Percentiles rank a stretch among this genome's conserved stretches.
Evolutionary conservation across 1,140 invertebrate genomes (phyloP).

Genomic region (Drosophila kepulauana): DNA sequence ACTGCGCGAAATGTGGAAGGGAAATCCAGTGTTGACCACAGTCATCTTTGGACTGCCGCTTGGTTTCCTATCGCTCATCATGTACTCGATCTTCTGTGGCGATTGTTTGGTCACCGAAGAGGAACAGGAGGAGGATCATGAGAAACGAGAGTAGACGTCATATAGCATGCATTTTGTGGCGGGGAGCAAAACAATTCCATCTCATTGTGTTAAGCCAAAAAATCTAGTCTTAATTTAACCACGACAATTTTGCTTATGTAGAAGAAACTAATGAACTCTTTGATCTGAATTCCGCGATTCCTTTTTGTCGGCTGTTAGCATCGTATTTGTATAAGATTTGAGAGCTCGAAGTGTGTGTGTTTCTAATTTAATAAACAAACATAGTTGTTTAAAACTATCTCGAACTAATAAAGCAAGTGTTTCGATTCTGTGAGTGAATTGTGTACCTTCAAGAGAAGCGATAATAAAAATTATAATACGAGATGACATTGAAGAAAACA

Average conservation of each 20-base stretch:
- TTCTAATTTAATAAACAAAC: slow-evolving; percentile 78
- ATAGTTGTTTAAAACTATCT: slow-evolving; percentile 60
- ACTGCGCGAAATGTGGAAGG: slow-evolving; percentile 93
- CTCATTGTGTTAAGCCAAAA: slow-evolving; percentile 44
- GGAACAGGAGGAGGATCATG: slow-evolving; percentile 88
- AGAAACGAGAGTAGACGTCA: slow-evolving; percentile 85
- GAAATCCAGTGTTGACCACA: slow-evolving; percentile 95
- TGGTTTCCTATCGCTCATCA: slow-evolving; percentile 96
- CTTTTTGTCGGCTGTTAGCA: slow-evolving; percentile 6
- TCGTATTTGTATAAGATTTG: slow-evolving; percentile 1
- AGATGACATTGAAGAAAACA: no score
- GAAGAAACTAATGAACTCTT: background rate
- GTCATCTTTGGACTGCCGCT: slow-evolving; percentile 95
- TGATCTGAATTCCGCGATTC: slow-evolving; percentile 12
- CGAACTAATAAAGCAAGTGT: slow-evolving; percentile 30
- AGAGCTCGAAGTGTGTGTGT: slow-evolving; percentile 14
- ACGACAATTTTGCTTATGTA: slow-evolving; percentile 23
- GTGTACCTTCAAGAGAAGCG: no score
- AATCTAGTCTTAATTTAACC: slow-evolving; percentile 57
- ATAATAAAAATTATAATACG: no score
- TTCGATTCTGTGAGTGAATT: background rate
- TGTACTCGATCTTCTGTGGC: slow-evolving; percentile 96
- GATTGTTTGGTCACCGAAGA: slow-evolving; percentile 97
- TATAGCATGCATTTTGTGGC: background rate
- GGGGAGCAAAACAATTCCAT: slow-evolving; percentile 22